Evolutionary conservation across 2,797 vertebrate species (phyloP), one percentile per base, ranked within the genome.

Genomic region (Myoxocephalus aenaeus): DNA sequence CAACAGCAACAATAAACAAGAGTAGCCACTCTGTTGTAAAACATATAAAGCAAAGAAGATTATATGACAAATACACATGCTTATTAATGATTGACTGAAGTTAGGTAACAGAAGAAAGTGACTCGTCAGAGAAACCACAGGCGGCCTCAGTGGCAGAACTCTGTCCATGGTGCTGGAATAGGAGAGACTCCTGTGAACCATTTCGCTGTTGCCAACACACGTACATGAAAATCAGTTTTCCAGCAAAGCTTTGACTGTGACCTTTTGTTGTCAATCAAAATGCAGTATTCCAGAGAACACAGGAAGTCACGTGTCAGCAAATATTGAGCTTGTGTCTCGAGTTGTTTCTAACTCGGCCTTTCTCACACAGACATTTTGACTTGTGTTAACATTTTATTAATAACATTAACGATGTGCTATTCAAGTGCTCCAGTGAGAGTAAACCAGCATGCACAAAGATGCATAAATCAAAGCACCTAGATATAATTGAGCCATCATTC

Each of bases 101-200:
- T 20, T 3, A 51, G 5, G 63, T 1, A 42, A 42, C 5, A 42
- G 40, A 42, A 42, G 10, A 20, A 69, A 59, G 20, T 22, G 5
- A 29, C 14, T 51, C 62, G 56, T 29, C 67, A 15, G 18, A 46
- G 12, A 70, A 75, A 17, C 29, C 44, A 25, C 22, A 0, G 44
- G 40, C 34, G 22, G 46, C 40, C 3, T 65, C 42, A 44, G 36
- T 18, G 50, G 14, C 7, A 79, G 65, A 81, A 65, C 92, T 90
- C 93, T 93, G 92, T 93, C 93, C 91, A 91, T 92, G 93, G 92
- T 93, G 86, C 92, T 93, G 92, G 89, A 90, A 58, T 64, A 44
- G 63, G 29, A 75, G 48, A 63, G 56, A 46, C 48, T 27, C n/a
- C 3, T 4, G 38, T 51, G 4, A 84, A 62, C 20, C 29, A 20